Conservation (phyloP, 2,888 invertebrate species). For the Clepsis dumicolana region DNA sequence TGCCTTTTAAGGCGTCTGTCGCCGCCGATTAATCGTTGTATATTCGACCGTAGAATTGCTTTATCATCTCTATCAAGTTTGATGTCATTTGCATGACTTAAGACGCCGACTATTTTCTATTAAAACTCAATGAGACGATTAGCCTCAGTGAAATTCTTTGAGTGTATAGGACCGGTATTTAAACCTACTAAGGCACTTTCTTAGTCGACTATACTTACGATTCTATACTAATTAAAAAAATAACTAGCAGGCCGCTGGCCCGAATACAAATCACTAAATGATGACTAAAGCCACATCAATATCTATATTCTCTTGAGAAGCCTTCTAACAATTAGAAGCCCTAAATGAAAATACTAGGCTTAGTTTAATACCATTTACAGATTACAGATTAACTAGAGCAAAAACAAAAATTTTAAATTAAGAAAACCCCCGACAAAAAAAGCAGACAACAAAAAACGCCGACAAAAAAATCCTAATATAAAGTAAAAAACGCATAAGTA, state of each 20-base stretch:
- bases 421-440: background rate
- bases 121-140: too few relatives aligned
- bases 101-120: background rate
- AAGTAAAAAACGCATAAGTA: too few relatives aligned
- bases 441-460: background rate
- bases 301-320: background rate
- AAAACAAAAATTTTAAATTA: background rate
- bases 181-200: too few relatives aligned
- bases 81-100: background rate
- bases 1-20: slow-evolving; percentile 35
- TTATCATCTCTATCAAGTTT: background rate
- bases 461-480: too few relatives aligned
- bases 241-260: too few relatives aligned
- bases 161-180: too few relatives aligned
- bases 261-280: too few relatives aligned
- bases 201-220: too few relatives aligned
- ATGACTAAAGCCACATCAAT: background rate
- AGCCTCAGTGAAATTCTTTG: background rate
- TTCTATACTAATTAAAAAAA: too few relatives aligned
- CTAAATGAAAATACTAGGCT: background rate
- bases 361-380: background rate
- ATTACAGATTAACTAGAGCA: background rate
- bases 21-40: slow-evolving; percentile 2
- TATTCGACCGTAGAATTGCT: background rate
- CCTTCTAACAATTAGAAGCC: slow-evolving; percentile 3